A percentile compares a stretch with the other conserved stretches of the same genome.
Conservation (phyloP, 2,888 invertebrate genomes). For the Eurytoma adleriae region DNA sequence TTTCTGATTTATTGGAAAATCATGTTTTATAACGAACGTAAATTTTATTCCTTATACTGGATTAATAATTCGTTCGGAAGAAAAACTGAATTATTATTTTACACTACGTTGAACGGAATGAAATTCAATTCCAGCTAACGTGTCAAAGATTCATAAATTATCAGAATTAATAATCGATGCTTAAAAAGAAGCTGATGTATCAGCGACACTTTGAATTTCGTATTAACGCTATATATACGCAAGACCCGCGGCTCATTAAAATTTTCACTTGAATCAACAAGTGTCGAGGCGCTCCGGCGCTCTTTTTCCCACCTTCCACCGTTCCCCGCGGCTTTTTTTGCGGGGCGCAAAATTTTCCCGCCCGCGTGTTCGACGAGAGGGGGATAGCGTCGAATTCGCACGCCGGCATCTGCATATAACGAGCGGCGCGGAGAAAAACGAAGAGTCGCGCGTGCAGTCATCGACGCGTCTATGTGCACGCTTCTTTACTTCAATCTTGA, state of each 20-base stretch:
- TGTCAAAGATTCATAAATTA: no score
- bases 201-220: background rate
- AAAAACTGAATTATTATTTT: no score
- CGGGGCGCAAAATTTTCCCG: background rate
- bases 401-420: conserved; percentile 26
- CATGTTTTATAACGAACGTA: no score
- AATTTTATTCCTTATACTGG: no score
- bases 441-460: background rate
- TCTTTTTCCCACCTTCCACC: background rate
- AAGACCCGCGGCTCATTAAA: background rate
- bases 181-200: background rate
- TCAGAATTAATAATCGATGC: no score
- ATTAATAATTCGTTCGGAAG: no score
- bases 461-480: background rate
- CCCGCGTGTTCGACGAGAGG: background rate
- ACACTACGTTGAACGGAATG: no score
- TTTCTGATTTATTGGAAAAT: no score
- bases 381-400: background rate
- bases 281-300: background rate
- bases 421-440: background rate
- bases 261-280: conserved; percentile 50
- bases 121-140: no score
- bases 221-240: no score
- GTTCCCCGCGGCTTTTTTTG: conserved; percentile 7
- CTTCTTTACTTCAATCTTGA: conserved; percentile 12